A percentile compares a stretch with the other conserved stretches of the same genome.
phyloP scores from a whole-genome alignment of 2,113 vertebrate genomes.

The Anser brachyrhynchus region DNA sequence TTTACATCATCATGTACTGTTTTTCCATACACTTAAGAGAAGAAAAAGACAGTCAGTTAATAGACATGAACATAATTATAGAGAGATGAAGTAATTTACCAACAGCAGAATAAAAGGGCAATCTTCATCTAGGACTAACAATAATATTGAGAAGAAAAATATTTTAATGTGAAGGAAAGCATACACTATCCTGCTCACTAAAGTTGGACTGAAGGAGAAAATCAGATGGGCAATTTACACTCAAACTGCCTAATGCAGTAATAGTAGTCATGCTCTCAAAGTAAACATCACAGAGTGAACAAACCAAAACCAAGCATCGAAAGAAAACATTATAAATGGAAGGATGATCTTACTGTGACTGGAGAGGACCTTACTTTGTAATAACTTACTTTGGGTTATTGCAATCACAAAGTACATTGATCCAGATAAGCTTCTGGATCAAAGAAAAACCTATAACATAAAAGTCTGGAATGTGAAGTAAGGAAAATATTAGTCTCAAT shows the following conservation, averaged over 20 bases:
- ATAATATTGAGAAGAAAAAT: not conserved
- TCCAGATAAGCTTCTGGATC: not conserved
- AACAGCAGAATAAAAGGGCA: not conserved
- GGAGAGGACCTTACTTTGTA: not conserved
- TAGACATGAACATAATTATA: not conserved
- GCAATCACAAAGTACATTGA: not conserved
- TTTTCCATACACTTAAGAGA: not conserved
- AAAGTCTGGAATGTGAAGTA: not conserved
- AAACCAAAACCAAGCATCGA: constrained; percentile 11
- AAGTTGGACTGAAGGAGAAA: not conserved
- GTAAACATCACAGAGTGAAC: not conserved
- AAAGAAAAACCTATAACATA: not conserved
- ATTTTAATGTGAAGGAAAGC: not conserved
- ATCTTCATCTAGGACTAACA: not conserved
- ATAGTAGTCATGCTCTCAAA: constrained; percentile 5
- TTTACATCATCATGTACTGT: not conserved
- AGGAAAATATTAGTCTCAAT: not conserved
- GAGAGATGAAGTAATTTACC: not conserved
- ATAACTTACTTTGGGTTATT: not conserved
- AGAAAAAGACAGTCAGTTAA: not conserved
- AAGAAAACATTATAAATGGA: not conserved
- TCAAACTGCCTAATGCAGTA: not conserved
- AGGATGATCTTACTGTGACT: not conserved
- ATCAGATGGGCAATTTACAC: not conserved
- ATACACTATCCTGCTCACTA: not conserved